Evolutionary conservation across 2,797 vertebrate genomes (phyloP).

Genomic region (Petrocephalus sullivani): DNA sequence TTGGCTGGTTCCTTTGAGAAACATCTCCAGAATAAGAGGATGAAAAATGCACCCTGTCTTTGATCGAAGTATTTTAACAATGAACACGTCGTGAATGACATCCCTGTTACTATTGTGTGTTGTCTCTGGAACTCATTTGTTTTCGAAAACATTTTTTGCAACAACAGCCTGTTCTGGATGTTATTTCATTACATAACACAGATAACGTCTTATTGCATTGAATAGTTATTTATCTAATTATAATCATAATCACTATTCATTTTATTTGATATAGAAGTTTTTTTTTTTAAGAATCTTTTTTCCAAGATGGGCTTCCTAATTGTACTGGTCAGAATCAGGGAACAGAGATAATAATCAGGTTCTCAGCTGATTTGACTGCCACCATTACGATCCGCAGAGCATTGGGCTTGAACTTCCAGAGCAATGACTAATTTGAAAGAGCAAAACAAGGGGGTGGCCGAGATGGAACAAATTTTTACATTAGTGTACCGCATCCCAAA

Average conservation of each 20-base stretch:
- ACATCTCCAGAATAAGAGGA: not conserved
- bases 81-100: not conserved
- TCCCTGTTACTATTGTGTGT: not conserved
- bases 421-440: not conserved
- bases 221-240: not conserved
- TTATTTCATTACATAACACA: not conserved
- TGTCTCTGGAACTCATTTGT: not conserved
- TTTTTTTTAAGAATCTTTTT: not conserved
- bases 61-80: not conserved
- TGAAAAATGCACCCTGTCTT: not conserved
- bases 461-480: not conserved
- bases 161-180: not conserved
- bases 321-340: not conserved
- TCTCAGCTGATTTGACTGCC: not conserved
- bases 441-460: not conserved
- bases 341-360: not conserved
- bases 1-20: not conserved
- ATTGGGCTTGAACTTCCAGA: not conserved
- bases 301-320: not conserved
- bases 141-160: not conserved
- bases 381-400: not conserved
- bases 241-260: not conserved
- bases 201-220: not conserved
- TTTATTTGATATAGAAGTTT: not conserved
- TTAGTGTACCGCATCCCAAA: not conserved